Conservation (phyloP, 2,113 vertebrate species). For the Anas platyrhynchos region DNA sequence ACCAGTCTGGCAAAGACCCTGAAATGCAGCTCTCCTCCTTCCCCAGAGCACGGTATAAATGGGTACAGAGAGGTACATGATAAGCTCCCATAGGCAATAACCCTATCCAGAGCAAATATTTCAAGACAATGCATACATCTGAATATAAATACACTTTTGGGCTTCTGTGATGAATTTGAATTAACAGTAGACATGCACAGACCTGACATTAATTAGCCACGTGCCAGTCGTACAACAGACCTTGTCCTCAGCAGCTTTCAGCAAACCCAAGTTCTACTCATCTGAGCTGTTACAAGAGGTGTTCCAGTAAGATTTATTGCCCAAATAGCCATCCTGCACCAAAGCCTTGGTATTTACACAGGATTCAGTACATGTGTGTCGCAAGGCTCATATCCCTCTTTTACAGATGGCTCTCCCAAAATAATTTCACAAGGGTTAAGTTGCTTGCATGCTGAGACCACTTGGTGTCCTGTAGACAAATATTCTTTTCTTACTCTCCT, state of each 20-base stretch:
- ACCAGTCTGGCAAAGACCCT: neutral
- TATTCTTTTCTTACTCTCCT: conserved; percentile 5
- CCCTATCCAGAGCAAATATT: neutral
- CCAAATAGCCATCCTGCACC: neutral
- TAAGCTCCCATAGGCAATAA: neutral
- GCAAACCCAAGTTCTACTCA: neutral
- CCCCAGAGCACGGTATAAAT: neutral
- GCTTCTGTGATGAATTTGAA: neutral
- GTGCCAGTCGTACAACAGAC: neutral
- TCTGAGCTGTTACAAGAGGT: neutral
- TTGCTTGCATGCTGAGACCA: conserved; percentile 32
- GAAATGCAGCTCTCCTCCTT: neutral
- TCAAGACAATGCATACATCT: neutral
- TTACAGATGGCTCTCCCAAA: conserved; percentile 21
- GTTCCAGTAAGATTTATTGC: neutral
- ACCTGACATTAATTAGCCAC: neutral
- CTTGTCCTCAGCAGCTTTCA: neutral
- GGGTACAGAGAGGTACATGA: neutral
- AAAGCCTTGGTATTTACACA: neutral
- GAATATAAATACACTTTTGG: neutral
- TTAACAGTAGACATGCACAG: neutral
- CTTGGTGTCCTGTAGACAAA: conserved; percentile 25
- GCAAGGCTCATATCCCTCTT: neutral
- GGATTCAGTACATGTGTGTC: neutral
- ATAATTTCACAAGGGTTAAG: conserved; percentile 27